phyloP scores from a whole-genome alignment of 2,888 invertebrate genomes.

The Ptychoptera albimana region DNA sequence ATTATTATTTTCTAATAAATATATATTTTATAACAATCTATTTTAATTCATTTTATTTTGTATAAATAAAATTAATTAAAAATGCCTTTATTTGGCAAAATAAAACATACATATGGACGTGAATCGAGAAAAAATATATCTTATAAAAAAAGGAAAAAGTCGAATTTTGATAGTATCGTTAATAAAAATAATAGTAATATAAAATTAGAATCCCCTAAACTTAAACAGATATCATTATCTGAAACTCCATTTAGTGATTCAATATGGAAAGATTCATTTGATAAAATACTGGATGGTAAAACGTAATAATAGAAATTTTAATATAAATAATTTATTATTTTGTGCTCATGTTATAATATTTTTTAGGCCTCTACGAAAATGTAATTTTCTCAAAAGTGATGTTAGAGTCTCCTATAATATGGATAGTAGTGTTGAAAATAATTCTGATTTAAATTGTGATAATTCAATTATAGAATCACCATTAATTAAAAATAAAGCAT shows the following conservation, averaged over 20 bases:
- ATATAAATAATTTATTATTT: not conserved
- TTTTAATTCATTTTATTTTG: not conserved
- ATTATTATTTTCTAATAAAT: not conserved
- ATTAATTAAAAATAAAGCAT: too few species aligned
- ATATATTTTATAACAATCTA: not conserved
- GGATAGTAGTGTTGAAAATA: slow-evolving; percentile 5
- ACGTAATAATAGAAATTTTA: slow-evolving; percentile 2
- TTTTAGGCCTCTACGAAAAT: slow-evolving; percentile 4
- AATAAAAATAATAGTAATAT: too few species aligned
- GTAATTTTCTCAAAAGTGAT: not conserved
- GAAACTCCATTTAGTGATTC: slow-evolving; percentile 2
- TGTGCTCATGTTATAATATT: not conserved
- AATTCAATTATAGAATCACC: too few species aligned
- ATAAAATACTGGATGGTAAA: slow-evolving; percentile 2
- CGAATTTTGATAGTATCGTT: too few species aligned
- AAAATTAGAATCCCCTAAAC: too few species aligned
- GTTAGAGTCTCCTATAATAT: slow-evolving; percentile 5
- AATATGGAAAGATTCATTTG: slow-evolving; percentile 6
- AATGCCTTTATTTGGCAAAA: not conserved
- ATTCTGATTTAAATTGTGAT: too few species aligned
- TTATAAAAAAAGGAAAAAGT: not conserved
- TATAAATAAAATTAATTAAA: not conserved
- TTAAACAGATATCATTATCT: not conserved
- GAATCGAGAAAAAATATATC: slow-evolving; percentile 2
- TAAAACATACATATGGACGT: not conserved